Evolutionary conservation across 2,888 invertebrate species (phyloP).

Genomic region (Enoplolaimus lenunculus): DNA sequence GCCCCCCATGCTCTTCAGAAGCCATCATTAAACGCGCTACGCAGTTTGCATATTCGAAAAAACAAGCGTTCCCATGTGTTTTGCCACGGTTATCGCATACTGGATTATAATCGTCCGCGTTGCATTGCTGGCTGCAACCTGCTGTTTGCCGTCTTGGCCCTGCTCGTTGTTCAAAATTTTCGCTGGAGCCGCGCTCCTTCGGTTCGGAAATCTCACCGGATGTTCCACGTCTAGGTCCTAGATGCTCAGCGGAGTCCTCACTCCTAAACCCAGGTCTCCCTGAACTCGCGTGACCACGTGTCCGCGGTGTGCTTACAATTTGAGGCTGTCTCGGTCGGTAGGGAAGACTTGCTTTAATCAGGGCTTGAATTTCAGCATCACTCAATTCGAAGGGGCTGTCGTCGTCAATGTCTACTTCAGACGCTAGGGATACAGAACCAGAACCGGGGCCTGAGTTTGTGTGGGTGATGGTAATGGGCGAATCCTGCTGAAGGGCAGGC

Average conservation of each 20-base stretch:
- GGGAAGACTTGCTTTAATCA: background rate
- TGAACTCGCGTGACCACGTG: background rate
- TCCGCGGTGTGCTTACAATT: background rate
- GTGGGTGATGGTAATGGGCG: too few species aligned
- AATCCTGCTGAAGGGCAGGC: too few species aligned
- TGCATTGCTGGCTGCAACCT: background rate
- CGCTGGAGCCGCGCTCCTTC: too few species aligned
- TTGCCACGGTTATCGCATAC: constrained; percentile 3
- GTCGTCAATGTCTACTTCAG: background rate
- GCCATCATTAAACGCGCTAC: background rate
- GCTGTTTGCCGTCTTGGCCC: too few species aligned
- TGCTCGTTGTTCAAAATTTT: too few species aligned
- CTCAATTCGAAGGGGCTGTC: background rate
- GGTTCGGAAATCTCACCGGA: too few species aligned
- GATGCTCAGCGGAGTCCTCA: too few species aligned
- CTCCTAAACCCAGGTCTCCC: background rate
- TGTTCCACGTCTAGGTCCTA: too few species aligned
- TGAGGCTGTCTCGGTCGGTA: background rate
- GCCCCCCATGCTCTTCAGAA: background rate
- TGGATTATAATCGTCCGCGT: constrained; percentile 8
- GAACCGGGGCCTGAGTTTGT: too few species aligned
- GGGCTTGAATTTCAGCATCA: background rate
- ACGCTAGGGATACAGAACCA: background rate
- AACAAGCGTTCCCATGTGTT: constrained; percentile 11
- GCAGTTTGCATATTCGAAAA: constrained; percentile 15